These are phyloP conservation scores for Cheilosia vernalis DNA, from an alignment of 2,888 invertebrate genomes.

Conservation along the genomic window DNA sequence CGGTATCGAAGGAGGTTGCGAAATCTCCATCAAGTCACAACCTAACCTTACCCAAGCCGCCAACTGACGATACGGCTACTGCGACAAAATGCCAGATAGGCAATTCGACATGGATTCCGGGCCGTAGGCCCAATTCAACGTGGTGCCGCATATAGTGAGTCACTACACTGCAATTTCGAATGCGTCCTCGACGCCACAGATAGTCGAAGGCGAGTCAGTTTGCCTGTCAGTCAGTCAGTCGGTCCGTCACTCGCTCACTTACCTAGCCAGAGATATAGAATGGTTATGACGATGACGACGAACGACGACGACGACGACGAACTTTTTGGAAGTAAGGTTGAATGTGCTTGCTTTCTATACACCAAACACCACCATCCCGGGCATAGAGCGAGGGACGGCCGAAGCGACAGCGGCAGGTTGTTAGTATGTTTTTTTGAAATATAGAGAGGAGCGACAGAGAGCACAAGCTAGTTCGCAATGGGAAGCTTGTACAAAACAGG, in stretches of 20 bases:
- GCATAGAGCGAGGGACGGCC: constrained; percentile 34
- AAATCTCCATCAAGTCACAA: constrained; percentile 21
- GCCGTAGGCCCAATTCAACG: constrained; percentile 52
- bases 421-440: constrained; percentile 69
- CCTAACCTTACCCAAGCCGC: constrained; percentile 38
- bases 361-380: constrained; percentile 46
- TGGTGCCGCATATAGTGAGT: constrained; percentile 50
- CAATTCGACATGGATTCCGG: constrained; percentile 29
- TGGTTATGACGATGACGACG: constrained; percentile 30
- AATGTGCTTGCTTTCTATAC: constrained; percentile 58
- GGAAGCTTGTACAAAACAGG: constrained; percentile 68
- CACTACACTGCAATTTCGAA: constrained; percentile 14
- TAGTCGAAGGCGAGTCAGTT: constrained; percentile 8
- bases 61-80: neutral
- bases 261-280: constrained; percentile 28
- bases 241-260: constrained; percentile 19
- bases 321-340: constrained; percentile 63
- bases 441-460: constrained; percentile 67
- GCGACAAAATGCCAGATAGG: constrained; percentile 9
- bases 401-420: constrained; percentile 49
- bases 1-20: constrained; percentile 7
- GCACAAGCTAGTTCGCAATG: constrained; percentile 61
- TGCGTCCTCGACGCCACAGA: neutral
- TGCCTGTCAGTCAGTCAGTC: too few relatives aligned
- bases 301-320: constrained; percentile 29